Percentiles rank a stretch among this genome's conserved stretches.
phyloP scores from a whole-genome alignment of 2,113 vertebrate species.

The Patagioenas fasciata region DNA sequence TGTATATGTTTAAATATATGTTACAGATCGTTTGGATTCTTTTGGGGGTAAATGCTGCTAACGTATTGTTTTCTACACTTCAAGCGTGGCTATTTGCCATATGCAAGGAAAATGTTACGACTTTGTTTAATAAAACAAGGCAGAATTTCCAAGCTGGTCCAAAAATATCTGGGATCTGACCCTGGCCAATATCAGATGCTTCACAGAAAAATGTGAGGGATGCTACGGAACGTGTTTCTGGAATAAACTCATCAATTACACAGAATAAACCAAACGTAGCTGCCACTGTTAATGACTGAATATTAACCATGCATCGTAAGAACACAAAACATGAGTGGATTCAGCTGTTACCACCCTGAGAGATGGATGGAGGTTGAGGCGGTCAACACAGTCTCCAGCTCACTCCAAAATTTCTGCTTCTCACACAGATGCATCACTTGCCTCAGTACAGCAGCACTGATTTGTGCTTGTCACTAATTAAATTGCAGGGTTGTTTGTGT shows the following conservation, averaged over 20 bases:
- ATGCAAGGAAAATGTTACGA: conserved; percentile 6
- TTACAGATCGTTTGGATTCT: neutral
- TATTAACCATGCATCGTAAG: neutral
- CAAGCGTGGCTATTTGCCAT: neutral
- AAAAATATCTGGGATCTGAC: neutral
- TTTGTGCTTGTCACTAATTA: neutral
- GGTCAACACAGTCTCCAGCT: neutral
- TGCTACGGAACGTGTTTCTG: neutral
- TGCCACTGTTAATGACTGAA: neutral
- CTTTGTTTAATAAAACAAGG: conserved; percentile 40
- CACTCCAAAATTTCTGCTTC: neutral
- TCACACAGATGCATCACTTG: neutral
- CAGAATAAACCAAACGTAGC: conserved; percentile 6
- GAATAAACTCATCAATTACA: conserved; percentile 16
- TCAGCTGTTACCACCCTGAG: neutral
- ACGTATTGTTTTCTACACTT: neutral
- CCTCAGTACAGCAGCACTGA: neutral
- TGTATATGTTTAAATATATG: neutral
- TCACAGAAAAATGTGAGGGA: conserved; percentile 54
- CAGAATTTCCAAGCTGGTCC: conserved; percentile 22
- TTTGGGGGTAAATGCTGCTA: neutral
- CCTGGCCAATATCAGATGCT: conserved; percentile 45
- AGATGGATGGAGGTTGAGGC: neutral
- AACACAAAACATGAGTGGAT: conserved; percentile 7
- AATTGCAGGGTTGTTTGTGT: neutral